phyloP scores from a whole-genome alignment of 2,797 vertebrate genomes.

The Phalloptychus januarius region DNA sequence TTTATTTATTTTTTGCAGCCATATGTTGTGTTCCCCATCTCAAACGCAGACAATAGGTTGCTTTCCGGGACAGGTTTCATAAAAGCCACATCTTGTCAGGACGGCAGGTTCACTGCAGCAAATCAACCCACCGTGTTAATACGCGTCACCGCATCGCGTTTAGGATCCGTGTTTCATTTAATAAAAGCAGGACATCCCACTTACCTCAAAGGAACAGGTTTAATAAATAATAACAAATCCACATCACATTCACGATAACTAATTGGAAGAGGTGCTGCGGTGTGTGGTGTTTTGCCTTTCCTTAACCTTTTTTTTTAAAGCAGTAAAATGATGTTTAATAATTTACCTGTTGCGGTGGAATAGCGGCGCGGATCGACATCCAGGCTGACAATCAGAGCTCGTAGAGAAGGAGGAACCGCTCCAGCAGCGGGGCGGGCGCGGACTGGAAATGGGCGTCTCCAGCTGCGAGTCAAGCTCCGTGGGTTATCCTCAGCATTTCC shows the following conservation, averaged over 20 bases:
- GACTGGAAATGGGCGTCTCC: conserved; percentile 53
- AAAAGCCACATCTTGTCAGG: not conserved
- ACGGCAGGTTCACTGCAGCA: conserved; percentile 11
- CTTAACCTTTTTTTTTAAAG: fast-evolving
- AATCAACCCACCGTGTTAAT: not conserved
- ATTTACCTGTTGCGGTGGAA: conserved; percentile 74
- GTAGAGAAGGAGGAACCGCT: conserved; percentile 55
- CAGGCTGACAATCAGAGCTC: conserved; percentile 36
- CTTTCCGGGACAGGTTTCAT: not conserved
- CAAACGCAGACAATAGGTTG: conserved; percentile 39
- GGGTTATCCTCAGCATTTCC: not conserved
- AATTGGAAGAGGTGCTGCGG: not conserved
- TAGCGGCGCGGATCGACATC: conserved; percentile 42
- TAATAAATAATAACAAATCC: conserved; percentile 2
- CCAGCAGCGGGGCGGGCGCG: conserved; percentile 43
- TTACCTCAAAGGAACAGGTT: conserved; percentile 31
- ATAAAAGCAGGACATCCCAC: conserved; percentile 32
- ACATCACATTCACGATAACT: not conserved
- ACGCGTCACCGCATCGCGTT: conserved; percentile 16
- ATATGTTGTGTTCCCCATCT: conserved; percentile 13
- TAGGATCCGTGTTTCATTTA: conserved; percentile 1
- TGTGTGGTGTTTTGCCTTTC: not conserved
- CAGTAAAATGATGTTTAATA: not conserved
- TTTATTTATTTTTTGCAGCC: not conserved
- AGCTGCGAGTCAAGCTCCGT: not conserved